Evolutionary conservation across 2,888 invertebrate genomes (phyloP), one percentile per base, ranked within the genome.

Genomic region (Eupeodes luniger): DNA sequence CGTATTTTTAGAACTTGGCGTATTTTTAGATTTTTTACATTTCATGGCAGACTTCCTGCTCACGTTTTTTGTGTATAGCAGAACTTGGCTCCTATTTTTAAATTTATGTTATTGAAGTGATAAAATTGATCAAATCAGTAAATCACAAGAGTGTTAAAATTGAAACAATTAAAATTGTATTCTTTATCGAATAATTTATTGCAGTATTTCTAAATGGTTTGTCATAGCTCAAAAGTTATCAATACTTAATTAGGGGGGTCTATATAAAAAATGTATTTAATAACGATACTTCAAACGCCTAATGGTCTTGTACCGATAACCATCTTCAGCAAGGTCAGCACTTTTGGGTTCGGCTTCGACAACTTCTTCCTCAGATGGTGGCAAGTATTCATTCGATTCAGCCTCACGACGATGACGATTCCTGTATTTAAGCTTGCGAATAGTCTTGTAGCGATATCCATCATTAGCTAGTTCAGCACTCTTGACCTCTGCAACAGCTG

Each of bases 241-340:
- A 7, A 55, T 11, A 27, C 64, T 1, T 66, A 67, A 11, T 19
- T 40, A 6, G 2, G 27, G 2, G 27, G 27, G 27, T 3, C 19
- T 19, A 19, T 10, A 55, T 57, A 16, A 49, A 49, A 36, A 1
- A 7, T 27, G 2, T 3, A 27, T 82, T 87, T 92, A 93, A 90
- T 92, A 90, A 76, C 93, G 93, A 75, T 91, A 89, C 72, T 90
- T 91, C 55, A 92, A 87, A 80, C 91, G 91, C 74, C 93, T 93
- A 62, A 93, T 91, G 64, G 93, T 92, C 91, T 92, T 93, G 89
- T 93, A 93, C 64, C 91, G 93, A 89, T 93, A 93, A 5, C 93
- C 93, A 89, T 93, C 93, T 86, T 91, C 90, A 86, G 91, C 92
- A 51, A 93, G 81, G 40, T 92, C 93, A 67, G 93, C 92, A 66